Percentiles rank a stretch among this genome's conserved stretches.
Evolutionary conservation across 2,888 invertebrate species (phyloP).

Genomic region (Andrena flavipes): DNA sequence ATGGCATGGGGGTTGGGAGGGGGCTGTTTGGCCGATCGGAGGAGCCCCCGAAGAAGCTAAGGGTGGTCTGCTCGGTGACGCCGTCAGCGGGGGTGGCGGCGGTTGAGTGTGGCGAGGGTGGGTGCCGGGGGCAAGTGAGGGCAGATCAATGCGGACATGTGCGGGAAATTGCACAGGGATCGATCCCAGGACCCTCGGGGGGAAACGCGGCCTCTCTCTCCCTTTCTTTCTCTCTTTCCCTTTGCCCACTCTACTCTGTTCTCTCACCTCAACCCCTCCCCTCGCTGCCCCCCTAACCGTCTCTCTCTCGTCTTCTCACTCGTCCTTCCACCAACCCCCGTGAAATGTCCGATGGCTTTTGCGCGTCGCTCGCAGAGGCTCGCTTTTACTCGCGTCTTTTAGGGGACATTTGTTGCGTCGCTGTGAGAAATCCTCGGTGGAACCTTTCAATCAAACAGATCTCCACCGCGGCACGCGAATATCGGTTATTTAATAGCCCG

Average conservation of each 20-base stretch:
- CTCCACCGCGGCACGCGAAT: background rate
- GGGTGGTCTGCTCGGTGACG: slow-evolving; percentile 66
- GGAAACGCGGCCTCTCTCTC: slow-evolving; percentile 74
- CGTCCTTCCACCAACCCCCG: slow-evolving; percentile 35
- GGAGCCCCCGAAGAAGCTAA: slow-evolving; percentile 65
- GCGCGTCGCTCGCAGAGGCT: slow-evolving; percentile 42
- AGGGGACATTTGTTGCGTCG: slow-evolving; percentile 44
- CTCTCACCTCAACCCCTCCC: slow-evolving; percentile 55
- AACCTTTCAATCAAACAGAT: slow-evolving; percentile 1
- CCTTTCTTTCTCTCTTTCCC: slow-evolving; percentile 62
- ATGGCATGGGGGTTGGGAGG: slow-evolving; percentile 52
- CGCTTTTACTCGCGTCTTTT: slow-evolving; percentile 32
- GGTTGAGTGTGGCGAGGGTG: slow-evolving; percentile 73
- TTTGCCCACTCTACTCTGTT: slow-evolving; percentile 40
- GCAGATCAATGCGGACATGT: slow-evolving; percentile 85
- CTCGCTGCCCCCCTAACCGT: slow-evolving; percentile 49
- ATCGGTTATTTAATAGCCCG: no score
- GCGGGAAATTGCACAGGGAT: slow-evolving; percentile 84
- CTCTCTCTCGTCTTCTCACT: slow-evolving; percentile 54
- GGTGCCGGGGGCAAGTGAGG: slow-evolving; percentile 81
- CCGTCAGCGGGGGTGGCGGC: slow-evolving; percentile 67
- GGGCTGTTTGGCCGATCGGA: slow-evolving; percentile 67
- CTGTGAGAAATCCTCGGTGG: background rate
- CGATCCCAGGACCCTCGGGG: slow-evolving; percentile 82
- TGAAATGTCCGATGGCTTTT: slow-evolving; percentile 60